Conservation (phyloP, 2,888 invertebrate genomes). For the Latrodectus hesperus region DNA sequence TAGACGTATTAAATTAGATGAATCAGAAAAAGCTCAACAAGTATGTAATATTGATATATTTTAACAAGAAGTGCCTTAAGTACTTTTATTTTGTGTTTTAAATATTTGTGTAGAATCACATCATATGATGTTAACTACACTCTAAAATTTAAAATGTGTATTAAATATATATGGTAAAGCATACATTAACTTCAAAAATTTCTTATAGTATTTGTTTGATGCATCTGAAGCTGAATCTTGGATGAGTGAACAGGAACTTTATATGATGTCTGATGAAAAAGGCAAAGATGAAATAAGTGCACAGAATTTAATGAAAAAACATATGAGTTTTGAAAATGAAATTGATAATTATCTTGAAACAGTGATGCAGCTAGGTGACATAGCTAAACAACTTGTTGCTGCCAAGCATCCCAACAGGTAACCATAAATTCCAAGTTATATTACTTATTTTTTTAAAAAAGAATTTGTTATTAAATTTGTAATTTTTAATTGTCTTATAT, state of each 20-base stretch:
- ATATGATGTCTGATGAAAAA: slow-evolving; percentile 99
- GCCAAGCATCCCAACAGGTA: slow-evolving; percentile 87
- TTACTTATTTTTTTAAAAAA: not conserved
- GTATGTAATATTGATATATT: slow-evolving; percentile 72
- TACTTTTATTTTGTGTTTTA: too few species aligned
- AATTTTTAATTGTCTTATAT: too few species aligned
- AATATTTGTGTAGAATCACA: too few species aligned
- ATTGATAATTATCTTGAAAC: slow-evolving; percentile 98
- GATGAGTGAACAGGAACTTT: slow-evolving; percentile 99
- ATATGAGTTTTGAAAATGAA: slow-evolving; percentile 94
- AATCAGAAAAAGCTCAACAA: slow-evolving; percentile 92
- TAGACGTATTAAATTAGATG: slow-evolving; percentile 87
- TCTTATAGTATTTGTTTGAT: slow-evolving; percentile 93
- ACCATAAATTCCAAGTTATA: not conserved
- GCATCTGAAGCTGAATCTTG: slow-evolving; percentile 99
- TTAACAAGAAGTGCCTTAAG: not conserved
- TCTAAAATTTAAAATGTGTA: too few species aligned
- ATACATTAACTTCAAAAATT: not conserved
- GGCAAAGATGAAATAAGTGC: slow-evolving; percentile 99
- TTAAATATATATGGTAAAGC: too few species aligned
- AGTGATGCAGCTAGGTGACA: slow-evolving; percentile 94
- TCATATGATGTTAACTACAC: too few species aligned
- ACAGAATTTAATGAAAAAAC: slow-evolving; percentile 99
- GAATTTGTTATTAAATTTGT: not conserved
- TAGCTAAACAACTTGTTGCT: slow-evolving; percentile 90